A percentile compares a stretch with the other conserved stretches of the same genome.
Conservation (phyloP, 2,888 invertebrate genomes). For the Drosophila kokeensis region DNA sequence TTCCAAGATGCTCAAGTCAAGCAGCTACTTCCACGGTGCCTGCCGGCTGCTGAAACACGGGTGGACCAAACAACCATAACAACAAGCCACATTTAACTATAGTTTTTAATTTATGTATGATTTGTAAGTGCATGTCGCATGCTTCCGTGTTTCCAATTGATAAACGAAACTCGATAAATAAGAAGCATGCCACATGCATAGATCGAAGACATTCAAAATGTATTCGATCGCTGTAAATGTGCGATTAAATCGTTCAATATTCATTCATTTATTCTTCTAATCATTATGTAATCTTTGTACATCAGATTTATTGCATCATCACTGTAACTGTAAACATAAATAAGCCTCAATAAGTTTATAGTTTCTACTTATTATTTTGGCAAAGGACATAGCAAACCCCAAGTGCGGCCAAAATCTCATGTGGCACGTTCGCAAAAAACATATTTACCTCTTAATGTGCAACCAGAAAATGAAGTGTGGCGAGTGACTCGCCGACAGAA, state of each 20-base stretch:
- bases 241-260: constrained; percentile 12
- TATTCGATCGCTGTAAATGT: constrained; percentile 27
- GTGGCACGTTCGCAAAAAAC: constrained; percentile 59
- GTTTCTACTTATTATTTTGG: constrained; percentile 48
- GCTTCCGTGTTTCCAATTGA: constrained; percentile 40
- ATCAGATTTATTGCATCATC: constrained; percentile 14
- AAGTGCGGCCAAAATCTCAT: constrained; percentile 70
- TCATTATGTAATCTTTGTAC: constrained; percentile 46
- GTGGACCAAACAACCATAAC: neutral
- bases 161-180: constrained; percentile 26
- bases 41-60: neutral
- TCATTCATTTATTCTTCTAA: constrained; percentile 15
- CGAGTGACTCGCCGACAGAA: constrained; percentile 54
- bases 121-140: constrained; percentile 20
- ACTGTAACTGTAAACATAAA: constrained; percentile 17
- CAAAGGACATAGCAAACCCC: constrained; percentile 40
- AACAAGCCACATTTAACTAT: constrained; percentile 16
- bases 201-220: constrained; percentile 33
- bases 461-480: constrained; percentile 59
- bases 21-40: constrained; percentile 27
- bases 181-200: constrained; percentile 8
- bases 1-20: constrained; percentile 28
- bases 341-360: constrained; percentile 5
- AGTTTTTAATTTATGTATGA: constrained; percentile 30
- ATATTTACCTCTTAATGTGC: constrained; percentile 76